These are phyloP conservation scores for Enteromius radiatus DNA, from an alignment of 2,797 vertebrate genomes.

Conservation along the genomic window DNA sequence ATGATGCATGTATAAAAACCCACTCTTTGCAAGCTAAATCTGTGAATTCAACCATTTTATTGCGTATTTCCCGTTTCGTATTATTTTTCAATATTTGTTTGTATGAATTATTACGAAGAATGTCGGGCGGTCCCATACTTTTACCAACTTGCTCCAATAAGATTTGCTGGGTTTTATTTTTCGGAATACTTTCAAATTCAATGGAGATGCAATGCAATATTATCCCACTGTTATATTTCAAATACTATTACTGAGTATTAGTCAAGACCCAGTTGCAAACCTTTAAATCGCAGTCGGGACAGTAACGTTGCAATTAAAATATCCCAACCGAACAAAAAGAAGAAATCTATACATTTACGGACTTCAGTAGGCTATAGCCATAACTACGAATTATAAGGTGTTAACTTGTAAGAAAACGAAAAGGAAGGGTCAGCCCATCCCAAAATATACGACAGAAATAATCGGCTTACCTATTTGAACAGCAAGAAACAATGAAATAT, in stretches of 20 bases:
- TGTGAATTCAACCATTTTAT: neutral
- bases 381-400: neutral
- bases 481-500: conserved; percentile 88
- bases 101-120: conserved; percentile 52
- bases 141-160: conserved; percentile 28
- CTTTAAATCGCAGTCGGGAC: conserved; percentile 8
- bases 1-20: neutral
- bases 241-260: neutral
- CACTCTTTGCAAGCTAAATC: neutral
- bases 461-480: conserved; percentile 87
- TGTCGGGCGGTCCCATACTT: conserved; percentile 29
- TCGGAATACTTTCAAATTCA: neutral
- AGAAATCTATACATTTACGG: neutral
- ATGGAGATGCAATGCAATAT: neutral
- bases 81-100: conserved; percentile 27
- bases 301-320: conserved; percentile 9
- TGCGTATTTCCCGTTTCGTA: neutral
- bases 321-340: neutral
- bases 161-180: conserved; percentile 7
- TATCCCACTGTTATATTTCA: neutral
- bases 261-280: neutral
- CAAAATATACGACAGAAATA: conserved; percentile 45
- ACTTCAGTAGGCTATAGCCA: neutral
- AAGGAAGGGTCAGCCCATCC: conserved; percentile 38
- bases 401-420: neutral